phyloP scores from a whole-genome alignment of 2,797 vertebrate species.

The Sparidentex hasta region DNA sequence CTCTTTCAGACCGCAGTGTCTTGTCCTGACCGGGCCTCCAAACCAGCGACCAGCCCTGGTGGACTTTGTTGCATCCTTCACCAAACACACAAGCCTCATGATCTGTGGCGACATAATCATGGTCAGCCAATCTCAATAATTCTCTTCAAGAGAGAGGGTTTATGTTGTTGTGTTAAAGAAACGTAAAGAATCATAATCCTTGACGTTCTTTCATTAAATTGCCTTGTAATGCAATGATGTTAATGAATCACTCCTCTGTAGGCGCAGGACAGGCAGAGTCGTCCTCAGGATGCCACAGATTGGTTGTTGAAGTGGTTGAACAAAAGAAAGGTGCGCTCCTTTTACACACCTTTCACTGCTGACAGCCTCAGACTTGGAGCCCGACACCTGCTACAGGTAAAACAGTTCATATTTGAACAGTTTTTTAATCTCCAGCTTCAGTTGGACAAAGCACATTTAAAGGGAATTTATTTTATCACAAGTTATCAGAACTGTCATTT shows the following conservation, averaged over 20 bases:
- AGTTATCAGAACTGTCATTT: neutral
- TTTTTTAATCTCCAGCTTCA: neutral
- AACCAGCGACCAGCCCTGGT: conserved; percentile 84
- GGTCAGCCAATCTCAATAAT: conserved; percentile 59
- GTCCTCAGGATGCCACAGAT: conserved; percentile 43
- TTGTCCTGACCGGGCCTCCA: conserved; percentile 85
- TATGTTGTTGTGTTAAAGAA: neutral
- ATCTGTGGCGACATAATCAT: conserved; percentile 85
- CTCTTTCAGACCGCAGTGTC: conserved; percentile 83
- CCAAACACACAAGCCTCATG: conserved; percentile 86
- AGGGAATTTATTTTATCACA: neutral
- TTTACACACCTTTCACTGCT: conserved; percentile 77
- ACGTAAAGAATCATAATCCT: neutral
- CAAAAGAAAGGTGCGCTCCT: conserved; percentile 82
- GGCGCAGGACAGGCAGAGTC: conserved; percentile 63
- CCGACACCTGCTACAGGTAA: conserved; percentile 84
- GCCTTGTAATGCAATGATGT: neutral
- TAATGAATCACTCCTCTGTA: neutral
- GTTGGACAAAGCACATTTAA: neutral
- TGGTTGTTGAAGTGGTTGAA: conserved; percentile 83
- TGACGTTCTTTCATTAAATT: no score
- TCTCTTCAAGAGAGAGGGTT: neutral
- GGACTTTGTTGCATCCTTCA: conserved; percentile 86
- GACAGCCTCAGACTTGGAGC: conserved; percentile 77
- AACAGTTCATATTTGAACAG: neutral